Evolutionary conservation across 2,888 invertebrate genomes (phyloP).

Genomic region (Meghimatium bilineatum): DNA sequence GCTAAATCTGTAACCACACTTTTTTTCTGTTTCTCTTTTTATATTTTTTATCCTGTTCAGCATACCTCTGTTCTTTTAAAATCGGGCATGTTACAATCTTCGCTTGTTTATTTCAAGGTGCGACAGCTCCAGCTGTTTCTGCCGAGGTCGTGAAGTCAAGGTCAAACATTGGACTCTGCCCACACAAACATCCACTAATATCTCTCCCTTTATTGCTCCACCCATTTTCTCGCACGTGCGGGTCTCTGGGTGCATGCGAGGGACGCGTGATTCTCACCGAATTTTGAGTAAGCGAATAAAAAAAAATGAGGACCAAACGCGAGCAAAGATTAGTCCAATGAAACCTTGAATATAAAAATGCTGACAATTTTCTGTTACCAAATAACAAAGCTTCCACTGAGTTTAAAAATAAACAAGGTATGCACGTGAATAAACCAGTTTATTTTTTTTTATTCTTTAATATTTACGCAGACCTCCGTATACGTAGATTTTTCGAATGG

Average conservation of each 20-base stretch:
- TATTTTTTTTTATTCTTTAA: no score
- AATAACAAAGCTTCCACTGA: background rate
- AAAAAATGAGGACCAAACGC: background rate
- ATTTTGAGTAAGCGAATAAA: background rate
- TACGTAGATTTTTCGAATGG: no score
- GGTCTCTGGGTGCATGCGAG: background rate
- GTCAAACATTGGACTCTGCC: conserved; percentile 18
- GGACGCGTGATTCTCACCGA: conserved; percentile 25
- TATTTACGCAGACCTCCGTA: no score
- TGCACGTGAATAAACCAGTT: no score
- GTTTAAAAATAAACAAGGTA: background rate
- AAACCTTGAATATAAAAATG: background rate
- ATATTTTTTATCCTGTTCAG: background rate
- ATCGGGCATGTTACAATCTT: background rate
- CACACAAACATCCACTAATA: conserved; percentile 9
- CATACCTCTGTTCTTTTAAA: background rate
- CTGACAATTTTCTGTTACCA: background rate
- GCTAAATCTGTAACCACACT: background rate
- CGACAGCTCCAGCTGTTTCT: background rate
- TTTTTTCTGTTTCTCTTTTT: background rate
- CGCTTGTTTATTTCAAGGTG: background rate
- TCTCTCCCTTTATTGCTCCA: conserved; percentile 8
- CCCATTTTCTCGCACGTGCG: conserved; percentile 1
- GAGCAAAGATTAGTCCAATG: background rate
- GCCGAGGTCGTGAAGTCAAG: conserved; percentile 8